Percentiles rank a stretch among this genome's conserved stretches.
Conservation (phyloP, 2,113 vertebrate species). For the Xiphophorus hellerii region DNA sequence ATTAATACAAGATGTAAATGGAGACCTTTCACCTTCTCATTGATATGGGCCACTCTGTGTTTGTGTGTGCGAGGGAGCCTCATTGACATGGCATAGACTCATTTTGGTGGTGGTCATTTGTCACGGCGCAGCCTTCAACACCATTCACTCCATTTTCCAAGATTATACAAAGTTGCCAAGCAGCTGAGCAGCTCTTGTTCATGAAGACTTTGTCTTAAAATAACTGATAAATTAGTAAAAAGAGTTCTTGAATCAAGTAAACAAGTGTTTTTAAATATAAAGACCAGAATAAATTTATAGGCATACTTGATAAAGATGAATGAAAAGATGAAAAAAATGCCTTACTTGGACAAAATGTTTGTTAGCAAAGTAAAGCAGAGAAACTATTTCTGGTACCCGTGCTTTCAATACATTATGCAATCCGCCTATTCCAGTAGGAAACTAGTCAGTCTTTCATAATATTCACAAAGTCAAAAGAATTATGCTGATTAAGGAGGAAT, state of each 20-base stretch:
- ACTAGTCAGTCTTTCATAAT: too few species aligned
- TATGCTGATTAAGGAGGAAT: too few species aligned
- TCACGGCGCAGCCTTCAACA: conserved; percentile 59
- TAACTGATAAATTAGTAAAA: background rate
- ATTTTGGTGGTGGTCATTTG: conserved; percentile 71
- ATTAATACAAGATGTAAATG: conserved; percentile 85
- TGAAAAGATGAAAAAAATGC: too few species aligned
- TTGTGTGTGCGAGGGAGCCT: conserved; percentile 58
- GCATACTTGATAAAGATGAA: too few species aligned
- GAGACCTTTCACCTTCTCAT: conserved; percentile 84
- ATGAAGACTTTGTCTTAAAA: background rate
- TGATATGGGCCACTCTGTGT: conserved; percentile 77
- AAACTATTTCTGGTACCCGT: too few species aligned
- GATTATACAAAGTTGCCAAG: conserved; percentile 37
- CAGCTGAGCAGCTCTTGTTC: background rate
- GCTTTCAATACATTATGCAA: too few species aligned
- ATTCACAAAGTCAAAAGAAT: too few species aligned
- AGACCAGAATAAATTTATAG: too few species aligned
- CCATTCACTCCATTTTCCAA: conserved; percentile 27
- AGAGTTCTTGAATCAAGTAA: background rate
- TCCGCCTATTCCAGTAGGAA: too few species aligned
- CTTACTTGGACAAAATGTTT: too few species aligned
- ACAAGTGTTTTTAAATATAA: too few species aligned
- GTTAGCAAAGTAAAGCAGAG: too few species aligned
- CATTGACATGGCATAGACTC: conserved; percentile 76